Evolutionary conservation across 1,140 invertebrate genomes (phyloP).

Genomic region (Aplysia californica): DNA sequence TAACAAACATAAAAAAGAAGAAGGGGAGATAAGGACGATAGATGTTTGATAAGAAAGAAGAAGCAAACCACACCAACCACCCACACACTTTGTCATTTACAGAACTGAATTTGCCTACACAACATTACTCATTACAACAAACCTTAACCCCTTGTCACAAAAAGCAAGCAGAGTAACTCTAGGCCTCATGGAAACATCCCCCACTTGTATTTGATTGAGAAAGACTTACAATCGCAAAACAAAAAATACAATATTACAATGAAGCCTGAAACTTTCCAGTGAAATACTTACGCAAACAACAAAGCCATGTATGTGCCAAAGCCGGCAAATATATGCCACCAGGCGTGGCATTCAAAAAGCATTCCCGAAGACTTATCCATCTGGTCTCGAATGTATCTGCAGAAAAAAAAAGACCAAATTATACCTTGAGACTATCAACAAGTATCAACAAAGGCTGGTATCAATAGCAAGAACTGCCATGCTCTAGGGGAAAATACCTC

Average conservation of each 20-base stretch:
- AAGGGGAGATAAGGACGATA: too few relatives aligned
- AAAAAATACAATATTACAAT: not conserved
- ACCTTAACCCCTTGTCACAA: not conserved
- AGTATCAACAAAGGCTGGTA: not conserved
- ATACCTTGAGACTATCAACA: not conserved
- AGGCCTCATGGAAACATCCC: not conserved
- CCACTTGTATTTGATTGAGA: not conserved
- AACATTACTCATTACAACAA: not conserved
- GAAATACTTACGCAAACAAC: constrained; percentile 23
- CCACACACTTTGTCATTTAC: too few relatives aligned
- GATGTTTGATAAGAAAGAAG: too few relatives aligned
- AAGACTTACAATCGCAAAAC: not conserved
- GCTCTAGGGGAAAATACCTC: not conserved
- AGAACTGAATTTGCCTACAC: not conserved
- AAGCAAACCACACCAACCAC: too few relatives aligned
- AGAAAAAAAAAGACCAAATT: not conserved
- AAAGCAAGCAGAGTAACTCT: not conserved
- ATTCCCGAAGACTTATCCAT: constrained; percentile 4
- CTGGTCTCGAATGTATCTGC: not conserved
- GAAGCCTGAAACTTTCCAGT: too few relatives aligned
- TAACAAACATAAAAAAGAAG: too few relatives aligned
- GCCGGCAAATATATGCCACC: constrained; percentile 24
- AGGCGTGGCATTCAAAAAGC: constrained; percentile 20
- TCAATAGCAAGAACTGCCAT: not conserved
- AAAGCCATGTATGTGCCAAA: constrained; percentile 14